Evolutionary conservation across 2,888 invertebrate genomes (phyloP).

Genomic region (Habroteleia sp.): DNA sequence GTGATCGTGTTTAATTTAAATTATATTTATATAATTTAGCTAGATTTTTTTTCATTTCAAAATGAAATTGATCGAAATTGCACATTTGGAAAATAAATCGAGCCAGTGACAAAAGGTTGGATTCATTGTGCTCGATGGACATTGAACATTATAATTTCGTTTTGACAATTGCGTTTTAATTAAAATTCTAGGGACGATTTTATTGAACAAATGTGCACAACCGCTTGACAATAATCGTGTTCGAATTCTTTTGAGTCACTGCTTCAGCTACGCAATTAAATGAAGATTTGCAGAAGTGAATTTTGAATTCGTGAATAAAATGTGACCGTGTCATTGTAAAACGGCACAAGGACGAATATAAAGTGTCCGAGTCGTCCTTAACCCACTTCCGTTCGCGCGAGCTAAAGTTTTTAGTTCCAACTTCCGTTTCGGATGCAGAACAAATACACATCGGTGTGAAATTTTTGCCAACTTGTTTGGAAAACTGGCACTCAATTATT

Average conservation of each 20-base stretch:
- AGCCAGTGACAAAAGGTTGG: conserved; percentile 10
- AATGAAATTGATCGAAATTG: no score
- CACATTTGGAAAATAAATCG: conserved; percentile 21
- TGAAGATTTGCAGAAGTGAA: conserved; percentile 29
- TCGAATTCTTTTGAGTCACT: conserved; percentile 17
- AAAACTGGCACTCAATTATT: conserved; percentile 25
- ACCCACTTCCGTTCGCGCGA: conserved; percentile 32
- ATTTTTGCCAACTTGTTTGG: conserved; percentile 13
- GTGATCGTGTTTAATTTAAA: no score
- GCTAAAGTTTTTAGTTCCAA: conserved; percentile 20
- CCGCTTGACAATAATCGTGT: conserved; percentile 30
- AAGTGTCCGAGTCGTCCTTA: conserved; percentile 35
- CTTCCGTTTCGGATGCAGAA: conserved; percentile 19
- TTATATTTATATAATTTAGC: no score
- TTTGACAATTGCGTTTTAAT: conserved; percentile 34
- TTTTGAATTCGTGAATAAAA: conserved; percentile 28
- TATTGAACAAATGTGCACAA: conserved; percentile 11
- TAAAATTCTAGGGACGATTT: conserved; percentile 36
- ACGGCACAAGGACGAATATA: conserved; percentile 21
- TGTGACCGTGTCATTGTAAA: conserved; percentile 20
- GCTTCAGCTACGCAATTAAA: conserved; percentile 13
- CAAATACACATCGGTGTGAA: background rate
- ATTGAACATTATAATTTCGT: conserved; percentile 27
- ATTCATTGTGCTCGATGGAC: conserved; percentile 3
- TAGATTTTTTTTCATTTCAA: no score